These are phyloP conservation scores for Phocides pigmalion DNA, from an alignment of 1,140 invertebrate genomes.

Conservation along the genomic window DNA sequence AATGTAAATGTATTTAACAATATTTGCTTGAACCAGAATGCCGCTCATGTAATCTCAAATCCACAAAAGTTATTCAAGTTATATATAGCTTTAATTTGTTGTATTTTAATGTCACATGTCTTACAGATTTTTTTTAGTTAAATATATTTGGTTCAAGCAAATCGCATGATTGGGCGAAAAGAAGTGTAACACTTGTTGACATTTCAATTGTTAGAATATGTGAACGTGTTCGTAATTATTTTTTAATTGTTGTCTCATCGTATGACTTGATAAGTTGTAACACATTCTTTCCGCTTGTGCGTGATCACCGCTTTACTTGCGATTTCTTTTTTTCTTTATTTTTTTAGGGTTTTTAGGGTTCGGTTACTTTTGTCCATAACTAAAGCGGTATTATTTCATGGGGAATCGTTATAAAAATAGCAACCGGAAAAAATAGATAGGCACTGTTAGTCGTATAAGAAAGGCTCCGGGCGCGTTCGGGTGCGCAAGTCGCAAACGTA, in stretches of 20 bases:
- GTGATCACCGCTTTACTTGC: conserved; percentile 77
- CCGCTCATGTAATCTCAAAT: too few relatives aligned
- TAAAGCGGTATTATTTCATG: not conserved
- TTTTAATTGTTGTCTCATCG: conserved; percentile 70
- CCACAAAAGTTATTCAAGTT: too few relatives aligned
- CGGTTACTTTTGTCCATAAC: not conserved
- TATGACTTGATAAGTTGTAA: conserved; percentile 69
- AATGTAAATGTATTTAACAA: conserved; percentile 26
- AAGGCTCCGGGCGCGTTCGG: conserved; percentile 72
- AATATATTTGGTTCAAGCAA: conserved; percentile 66
- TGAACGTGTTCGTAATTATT: conserved; percentile 68
- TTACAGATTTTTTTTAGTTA: too few relatives aligned
- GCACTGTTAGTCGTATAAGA: conserved; percentile 2
- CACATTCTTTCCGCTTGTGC: conserved; percentile 81
- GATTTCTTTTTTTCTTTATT: conserved; percentile 54
- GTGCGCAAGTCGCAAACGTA: conserved; percentile 58
- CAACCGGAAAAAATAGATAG: not conserved
- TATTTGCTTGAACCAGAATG: conserved; percentile 61
- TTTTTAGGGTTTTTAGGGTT: not conserved
- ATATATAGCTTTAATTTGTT: too few relatives aligned
- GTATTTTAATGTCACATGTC: too few relatives aligned
- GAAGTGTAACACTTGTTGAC: conserved; percentile 71
- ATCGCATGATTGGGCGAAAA: conserved; percentile 79
- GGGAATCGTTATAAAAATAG: not conserved
- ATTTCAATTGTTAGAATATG: conserved; percentile 68